Base-by-base conservation (phyloP, 2,888 invertebrate species). In the Himalopsyche tibetana region DNA sequence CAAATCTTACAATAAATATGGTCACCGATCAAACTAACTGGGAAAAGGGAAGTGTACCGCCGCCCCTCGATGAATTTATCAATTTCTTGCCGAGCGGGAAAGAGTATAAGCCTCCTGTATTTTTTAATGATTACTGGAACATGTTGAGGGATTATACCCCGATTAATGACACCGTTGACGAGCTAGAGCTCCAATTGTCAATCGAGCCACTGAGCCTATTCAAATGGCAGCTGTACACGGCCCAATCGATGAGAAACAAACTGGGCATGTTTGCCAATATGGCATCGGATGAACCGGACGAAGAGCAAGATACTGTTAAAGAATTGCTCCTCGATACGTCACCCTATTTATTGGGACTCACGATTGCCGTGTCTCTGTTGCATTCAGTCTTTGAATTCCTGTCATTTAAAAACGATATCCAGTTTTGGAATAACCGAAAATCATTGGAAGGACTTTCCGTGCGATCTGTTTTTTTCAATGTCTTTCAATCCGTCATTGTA, bases 381-480 rank as follows among this genome's bases (percentile, higher is more conserved):
- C 99, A 99, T 93, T 99, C 98, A 86, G 95, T 99, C 88, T 99
- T 99, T 93, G 99, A 99, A 92, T 95, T 99, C 89, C 94, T 99
- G 85, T 99, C 99, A 79, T 99, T 99, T 92, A 99, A 99, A 93
- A 99, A 99, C 93, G 99, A 99, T 91, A 99, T 99, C 90, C 99
- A 99, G 92, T 99, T 99, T 91, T 99, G 99, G 99, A 98, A 98
- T 90, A 99, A 98, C 90, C 95, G 99, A 19, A 98, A 99, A 91
- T 98, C 98, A 0, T 93, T 99, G 80, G 99, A 99, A 92, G 99
- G 99, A 12, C 94, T 99, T 63, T 99, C 99, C 0, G 99, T 99
- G 5, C 95, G 99, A 89, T 99, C 98, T 0, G 99, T 99, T 45
- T 98, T 99, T 92, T 99, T 99, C 93, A 98, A 98, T 90, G 99